Evolutionary conservation across 2,113 vertebrate species (phyloP).

Genomic region (Lichenostomus cassidix): DNA sequence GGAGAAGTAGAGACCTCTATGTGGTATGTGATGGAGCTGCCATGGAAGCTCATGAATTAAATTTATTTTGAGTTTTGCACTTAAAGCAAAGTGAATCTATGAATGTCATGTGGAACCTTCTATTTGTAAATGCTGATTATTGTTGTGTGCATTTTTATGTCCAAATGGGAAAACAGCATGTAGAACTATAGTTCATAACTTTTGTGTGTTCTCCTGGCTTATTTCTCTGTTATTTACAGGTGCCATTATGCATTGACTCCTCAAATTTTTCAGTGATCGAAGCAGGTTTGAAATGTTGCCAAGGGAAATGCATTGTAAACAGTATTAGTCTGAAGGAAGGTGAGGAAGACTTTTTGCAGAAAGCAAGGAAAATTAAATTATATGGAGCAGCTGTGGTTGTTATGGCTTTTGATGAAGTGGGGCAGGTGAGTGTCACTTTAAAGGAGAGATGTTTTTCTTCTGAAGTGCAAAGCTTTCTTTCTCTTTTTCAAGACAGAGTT

Average conservation of each 20-base stretch:
- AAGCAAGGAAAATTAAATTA: constrained; percentile 83
- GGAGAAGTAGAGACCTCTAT: neutral
- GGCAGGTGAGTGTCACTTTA: constrained; percentile 80
- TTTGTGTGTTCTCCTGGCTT: neutral
- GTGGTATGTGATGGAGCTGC: neutral
- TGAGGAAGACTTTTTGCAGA: constrained; percentile 86
- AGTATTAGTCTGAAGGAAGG: constrained; percentile 98
- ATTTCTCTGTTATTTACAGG: constrained; percentile 68
- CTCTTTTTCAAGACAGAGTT: neutral
- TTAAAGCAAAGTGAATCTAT: neutral
- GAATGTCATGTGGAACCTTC: neutral
- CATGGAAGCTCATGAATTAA: neutral
- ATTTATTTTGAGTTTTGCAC: neutral
- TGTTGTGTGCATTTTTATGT: neutral
- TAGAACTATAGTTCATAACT: neutral
- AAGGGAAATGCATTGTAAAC: constrained; percentile 97
- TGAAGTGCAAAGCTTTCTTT: neutral
- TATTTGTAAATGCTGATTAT: neutral
- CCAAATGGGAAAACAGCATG: neutral
- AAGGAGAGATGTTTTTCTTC: neutral
- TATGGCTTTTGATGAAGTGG: constrained; percentile 97
- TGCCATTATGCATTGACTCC: constrained; percentile 95
- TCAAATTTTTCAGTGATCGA: constrained; percentile 95
- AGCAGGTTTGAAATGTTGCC: constrained; percentile 92
- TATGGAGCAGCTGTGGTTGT: constrained; percentile 92